A percentile compares a stretch with the other conserved stretches of the same genome.
Conservation (phyloP, 2,797 vertebrate species). For the Pangasius sanitwongsei region DNA sequence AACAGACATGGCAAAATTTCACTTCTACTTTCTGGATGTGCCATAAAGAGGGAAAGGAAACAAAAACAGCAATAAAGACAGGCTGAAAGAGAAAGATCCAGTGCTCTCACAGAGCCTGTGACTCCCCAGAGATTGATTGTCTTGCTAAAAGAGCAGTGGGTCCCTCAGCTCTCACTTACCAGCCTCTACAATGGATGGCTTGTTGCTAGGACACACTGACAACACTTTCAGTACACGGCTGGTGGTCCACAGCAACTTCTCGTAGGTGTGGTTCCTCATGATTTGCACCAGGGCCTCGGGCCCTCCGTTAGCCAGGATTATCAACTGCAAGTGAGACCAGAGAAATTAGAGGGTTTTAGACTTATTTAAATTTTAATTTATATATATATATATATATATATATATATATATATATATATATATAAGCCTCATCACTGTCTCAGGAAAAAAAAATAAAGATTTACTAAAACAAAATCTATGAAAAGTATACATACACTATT, state of each 20-base stretch:
- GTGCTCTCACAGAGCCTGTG: neutral
- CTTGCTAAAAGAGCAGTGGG: conserved; percentile 27
- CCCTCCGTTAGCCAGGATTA: conserved; percentile 92
- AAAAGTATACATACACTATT: too few species aligned
- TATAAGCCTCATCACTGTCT: neutral
- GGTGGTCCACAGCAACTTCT: conserved; percentile 99
- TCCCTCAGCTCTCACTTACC: conserved; percentile 76
- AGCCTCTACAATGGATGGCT: conserved; percentile 95
- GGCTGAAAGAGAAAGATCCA: conserved; percentile 21
- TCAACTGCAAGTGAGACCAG: conserved; percentile 75
- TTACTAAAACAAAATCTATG: neutral
- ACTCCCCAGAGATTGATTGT: conserved; percentile 38
- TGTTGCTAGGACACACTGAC: conserved; percentile 98
- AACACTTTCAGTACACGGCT: conserved; percentile 98
- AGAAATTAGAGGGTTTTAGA: neutral
- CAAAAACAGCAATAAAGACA: conserved; percentile 14
- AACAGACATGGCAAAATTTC: neutral
- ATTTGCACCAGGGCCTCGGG: conserved; percentile 95
- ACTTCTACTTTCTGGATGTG: conserved; percentile 3
- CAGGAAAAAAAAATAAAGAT: neutral
- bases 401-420: too few species aligned
- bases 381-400: too few species aligned
- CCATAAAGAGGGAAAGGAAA: conserved; percentile 1
- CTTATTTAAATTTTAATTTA: too few species aligned
- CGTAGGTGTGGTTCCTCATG: conserved; percentile 93